Evolutionary conservation across 92 coral and sea anemone species (phyloP).

Genomic region (Hydrozoanthus gracilis): DNA sequence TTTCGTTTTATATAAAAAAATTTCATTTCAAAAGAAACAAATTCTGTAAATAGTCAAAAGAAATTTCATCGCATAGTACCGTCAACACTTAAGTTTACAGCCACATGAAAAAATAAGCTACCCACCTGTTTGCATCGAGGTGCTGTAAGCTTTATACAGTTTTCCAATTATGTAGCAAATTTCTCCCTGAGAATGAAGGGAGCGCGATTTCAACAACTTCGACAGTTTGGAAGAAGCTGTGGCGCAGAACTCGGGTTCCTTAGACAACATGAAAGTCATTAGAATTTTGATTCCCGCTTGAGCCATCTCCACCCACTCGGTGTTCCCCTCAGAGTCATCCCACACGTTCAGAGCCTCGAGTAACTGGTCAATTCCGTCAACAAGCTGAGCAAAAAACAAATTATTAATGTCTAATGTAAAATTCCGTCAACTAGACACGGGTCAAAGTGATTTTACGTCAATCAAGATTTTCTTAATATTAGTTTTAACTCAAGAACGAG

Average conservation of each 20-base stretch:
- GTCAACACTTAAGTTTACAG: too few relatives aligned
- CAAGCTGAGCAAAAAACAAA: constrained; percentile 67
- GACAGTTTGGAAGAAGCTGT: constrained; percentile 95
- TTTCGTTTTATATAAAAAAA: too few relatives aligned
- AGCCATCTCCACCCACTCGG: constrained; percentile 97
- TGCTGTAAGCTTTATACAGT: constrained; percentile 84
- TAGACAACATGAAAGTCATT: constrained; percentile 79
- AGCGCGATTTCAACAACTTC: constrained; percentile 82
- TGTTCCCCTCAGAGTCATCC: constrained; percentile 75
- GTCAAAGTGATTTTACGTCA: too few relatives aligned
- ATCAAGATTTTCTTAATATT: too few relatives aligned
- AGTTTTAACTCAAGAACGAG: too few relatives aligned
- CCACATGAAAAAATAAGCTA: not conserved
- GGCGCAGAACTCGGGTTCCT: constrained; percentile 91
- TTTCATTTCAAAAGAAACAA: too few relatives aligned
- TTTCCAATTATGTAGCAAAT: constrained; percentile 88
- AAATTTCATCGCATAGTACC: too few relatives aligned
- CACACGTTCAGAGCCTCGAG: constrained; percentile 95
- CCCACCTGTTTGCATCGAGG: constrained; percentile 84
- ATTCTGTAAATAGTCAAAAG: too few relatives aligned
- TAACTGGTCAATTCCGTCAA: constrained; percentile 85
- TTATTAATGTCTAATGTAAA: not conserved
- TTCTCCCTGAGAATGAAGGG: constrained; percentile 87
- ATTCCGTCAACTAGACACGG: too few relatives aligned
- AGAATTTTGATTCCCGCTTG: constrained; percentile 91